These are phyloP conservation scores for Notechis scutatus DNA, from an alignment of 2,113 vertebrate species.

Conservation along the genomic window DNA sequence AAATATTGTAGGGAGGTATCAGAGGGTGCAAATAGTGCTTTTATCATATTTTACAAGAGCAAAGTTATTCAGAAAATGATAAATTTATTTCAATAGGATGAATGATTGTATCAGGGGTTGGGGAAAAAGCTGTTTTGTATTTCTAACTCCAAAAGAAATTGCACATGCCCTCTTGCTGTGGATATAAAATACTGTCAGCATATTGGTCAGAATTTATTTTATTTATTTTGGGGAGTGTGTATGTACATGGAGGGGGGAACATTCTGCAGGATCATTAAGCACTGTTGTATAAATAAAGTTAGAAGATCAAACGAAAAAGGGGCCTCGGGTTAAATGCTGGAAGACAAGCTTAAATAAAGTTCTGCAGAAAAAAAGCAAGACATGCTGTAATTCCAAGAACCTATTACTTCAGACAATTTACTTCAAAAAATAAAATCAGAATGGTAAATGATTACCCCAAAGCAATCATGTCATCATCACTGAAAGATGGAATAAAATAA, in stretches of 20 bases:
- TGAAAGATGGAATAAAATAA: constrained; percentile 99
- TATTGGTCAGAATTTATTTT: constrained; percentile 65
- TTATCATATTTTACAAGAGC: constrained; percentile 56
- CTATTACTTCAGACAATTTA: constrained; percentile 96
- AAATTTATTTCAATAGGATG: constrained; percentile 66
- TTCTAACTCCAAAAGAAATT: constrained; percentile 76
- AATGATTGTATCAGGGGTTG: constrained; percentile 70
- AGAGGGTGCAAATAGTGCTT: constrained; percentile 51
- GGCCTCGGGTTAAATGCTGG: constrained; percentile 83
- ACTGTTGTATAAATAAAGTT: constrained; percentile 88
- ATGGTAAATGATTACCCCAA: constrained; percentile 99
- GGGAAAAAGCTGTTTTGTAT: constrained; percentile 73
- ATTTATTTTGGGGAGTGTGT: constrained; percentile 50
- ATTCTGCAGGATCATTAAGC: constrained; percentile 80
- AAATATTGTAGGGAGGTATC: neutral
- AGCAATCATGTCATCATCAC: constrained; percentile 99
- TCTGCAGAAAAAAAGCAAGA: constrained; percentile 79
- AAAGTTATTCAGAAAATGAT: constrained; percentile 76
- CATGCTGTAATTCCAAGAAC: constrained; percentile 87
- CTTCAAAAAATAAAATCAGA: constrained; percentile 91
- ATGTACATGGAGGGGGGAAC: neutral
- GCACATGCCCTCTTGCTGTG: constrained; percentile 76
- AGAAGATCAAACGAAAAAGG: constrained; percentile 81
- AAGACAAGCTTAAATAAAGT: constrained; percentile 87
- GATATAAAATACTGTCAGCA: constrained; percentile 76